A percentile compares a stretch with the other conserved stretches of the same genome.
These are phyloP conservation scores for Agrypnus murinus DNA, from an alignment of 2,888 invertebrate genomes.

Conservation along the genomic window DNA sequence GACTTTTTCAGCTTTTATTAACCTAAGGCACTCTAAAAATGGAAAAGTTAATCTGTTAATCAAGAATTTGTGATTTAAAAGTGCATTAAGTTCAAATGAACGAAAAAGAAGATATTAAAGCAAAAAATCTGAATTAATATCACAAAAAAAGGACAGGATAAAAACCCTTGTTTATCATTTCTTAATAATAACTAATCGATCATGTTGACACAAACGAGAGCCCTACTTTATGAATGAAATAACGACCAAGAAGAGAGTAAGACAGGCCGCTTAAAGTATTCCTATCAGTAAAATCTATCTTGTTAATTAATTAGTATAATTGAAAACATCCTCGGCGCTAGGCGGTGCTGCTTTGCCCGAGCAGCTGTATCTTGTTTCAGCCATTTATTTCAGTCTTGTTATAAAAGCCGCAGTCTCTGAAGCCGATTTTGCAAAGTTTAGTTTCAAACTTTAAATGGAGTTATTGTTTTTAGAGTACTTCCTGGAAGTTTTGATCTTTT, in stretches of 20 bases:
- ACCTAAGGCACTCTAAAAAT: too few relatives aligned
- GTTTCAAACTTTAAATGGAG: conserved; percentile 46
- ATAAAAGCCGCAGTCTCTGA: conserved; percentile 52
- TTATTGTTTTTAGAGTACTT: conserved; percentile 44
- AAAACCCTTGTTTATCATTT: conserved; percentile 35
- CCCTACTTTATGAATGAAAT: conserved; percentile 42
- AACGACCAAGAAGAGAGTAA: conserved; percentile 30
- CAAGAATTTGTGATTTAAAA: background rate
- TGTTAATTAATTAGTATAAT: conserved; percentile 68
- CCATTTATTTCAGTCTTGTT: conserved; percentile 64
- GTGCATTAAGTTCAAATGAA: background rate
- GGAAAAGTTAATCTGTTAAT: too few relatives aligned
- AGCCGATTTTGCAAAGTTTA: conserved; percentile 44
- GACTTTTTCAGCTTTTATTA: too few relatives aligned
- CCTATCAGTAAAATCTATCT: conserved; percentile 58
- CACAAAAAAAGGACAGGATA: conserved; percentile 5
- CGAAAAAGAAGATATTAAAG: conserved; percentile 5
- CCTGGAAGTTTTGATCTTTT: conserved; percentile 42
- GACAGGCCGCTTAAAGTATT: conserved; percentile 40
- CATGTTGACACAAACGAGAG: conserved; percentile 48
- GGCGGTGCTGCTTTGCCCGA: conserved; percentile 56
- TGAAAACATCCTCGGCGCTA: conserved; percentile 65
- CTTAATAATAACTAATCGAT: conserved; percentile 45
- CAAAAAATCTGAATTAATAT: background rate
- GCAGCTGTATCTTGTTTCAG: conserved; percentile 64